Conservation (phyloP, 2,797 vertebrate genomes). For the Semotilus atromaculatus region DNA sequence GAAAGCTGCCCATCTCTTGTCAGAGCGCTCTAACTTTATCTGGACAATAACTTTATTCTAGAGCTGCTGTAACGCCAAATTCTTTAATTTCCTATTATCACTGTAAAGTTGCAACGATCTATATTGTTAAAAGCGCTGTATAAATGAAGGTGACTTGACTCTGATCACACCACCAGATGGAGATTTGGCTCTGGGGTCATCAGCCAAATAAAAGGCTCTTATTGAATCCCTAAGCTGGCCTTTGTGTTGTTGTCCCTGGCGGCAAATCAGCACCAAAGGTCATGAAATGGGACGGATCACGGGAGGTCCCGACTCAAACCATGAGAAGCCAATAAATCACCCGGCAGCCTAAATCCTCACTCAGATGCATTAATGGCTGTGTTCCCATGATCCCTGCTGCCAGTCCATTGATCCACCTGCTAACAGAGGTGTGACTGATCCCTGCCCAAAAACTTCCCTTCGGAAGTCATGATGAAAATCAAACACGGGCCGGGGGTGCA, state of each 20-base stretch:
- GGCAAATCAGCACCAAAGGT: conserved; percentile 33
- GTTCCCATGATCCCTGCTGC: conserved; percentile 18
- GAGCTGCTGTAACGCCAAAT: too few species aligned
- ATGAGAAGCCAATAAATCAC: conserved; percentile 46
- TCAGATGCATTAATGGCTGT: conserved; percentile 43
- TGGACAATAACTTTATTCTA: too few species aligned
- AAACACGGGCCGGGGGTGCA: background rate
- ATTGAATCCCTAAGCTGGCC: conserved; percentile 51
- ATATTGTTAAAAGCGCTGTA: too few species aligned
- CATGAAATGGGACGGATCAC: conserved; percentile 42
- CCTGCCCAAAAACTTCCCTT: conserved; percentile 17
- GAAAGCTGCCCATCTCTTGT: conserved; percentile 20
- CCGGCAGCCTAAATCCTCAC: conserved; percentile 29
- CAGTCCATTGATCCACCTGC: conserved; percentile 22
- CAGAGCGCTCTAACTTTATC: background rate
- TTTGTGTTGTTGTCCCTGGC: conserved; percentile 45
- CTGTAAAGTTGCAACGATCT: too few species aligned
- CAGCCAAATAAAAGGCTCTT: conserved; percentile 47
- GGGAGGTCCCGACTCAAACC: conserved; percentile 43
- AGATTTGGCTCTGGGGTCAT: conserved; percentile 37
- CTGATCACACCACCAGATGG: conserved; percentile 51
- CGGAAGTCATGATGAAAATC: conserved; percentile 28
- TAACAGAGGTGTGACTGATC: conserved; percentile 37
- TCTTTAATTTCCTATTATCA: too few species aligned
- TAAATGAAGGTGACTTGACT: background rate